Evolutionary conservation across 2,888 invertebrate species (phyloP), one percentile per base, ranked within the genome.

Genomic region (Machimus rusticus): DNA sequence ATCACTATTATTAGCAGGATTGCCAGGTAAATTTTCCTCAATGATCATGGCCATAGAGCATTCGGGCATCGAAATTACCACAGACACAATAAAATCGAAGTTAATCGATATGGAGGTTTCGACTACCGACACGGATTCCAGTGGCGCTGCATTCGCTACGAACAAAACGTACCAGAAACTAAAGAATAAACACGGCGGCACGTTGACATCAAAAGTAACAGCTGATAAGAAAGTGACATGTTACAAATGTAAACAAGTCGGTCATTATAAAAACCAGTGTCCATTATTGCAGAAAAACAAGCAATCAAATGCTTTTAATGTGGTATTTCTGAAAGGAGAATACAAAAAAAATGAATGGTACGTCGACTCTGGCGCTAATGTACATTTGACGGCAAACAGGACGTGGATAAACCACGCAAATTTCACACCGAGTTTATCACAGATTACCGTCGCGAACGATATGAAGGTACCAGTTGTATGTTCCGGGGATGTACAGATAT

Each of bases 341-440:
- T 66, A 88, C 6, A 90, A 74, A 16, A 89, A 88, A 31, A 86
- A 79, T n/a, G 89, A 90, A 37, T 91, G 89, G 89, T 91, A 90
- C 81, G 55, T 90, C 0, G 90, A 90, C 85, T 89, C 89, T 8
- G 90, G 90, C 2, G 90, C 90, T 19, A 89, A 89, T 86, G 84
- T 88, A 34, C 90, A 90, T 88, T 86, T 91, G 57, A 86, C 85
- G 28, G 51, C 81, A 9, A 87, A 86, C 19, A 37, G 78, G 85
- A 0, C 78, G 9, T 87, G 66, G 84, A 51, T 87, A 23, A 77
- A 12, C 12, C 19, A 78, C 9, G 39, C 19, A 16, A 77, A 34
- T n/a, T 43, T 43, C 2, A n/a, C 16, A 31, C 34, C 77, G 28
- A 28, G 8, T 78, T 9, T 39, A 39, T 39, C 78, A 39, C 14